A percentile compares a stretch with the other conserved stretches of the same genome.
Conservation (phyloP, 2,113 vertebrate species). For the Nycticorax nycticorax region DNA sequence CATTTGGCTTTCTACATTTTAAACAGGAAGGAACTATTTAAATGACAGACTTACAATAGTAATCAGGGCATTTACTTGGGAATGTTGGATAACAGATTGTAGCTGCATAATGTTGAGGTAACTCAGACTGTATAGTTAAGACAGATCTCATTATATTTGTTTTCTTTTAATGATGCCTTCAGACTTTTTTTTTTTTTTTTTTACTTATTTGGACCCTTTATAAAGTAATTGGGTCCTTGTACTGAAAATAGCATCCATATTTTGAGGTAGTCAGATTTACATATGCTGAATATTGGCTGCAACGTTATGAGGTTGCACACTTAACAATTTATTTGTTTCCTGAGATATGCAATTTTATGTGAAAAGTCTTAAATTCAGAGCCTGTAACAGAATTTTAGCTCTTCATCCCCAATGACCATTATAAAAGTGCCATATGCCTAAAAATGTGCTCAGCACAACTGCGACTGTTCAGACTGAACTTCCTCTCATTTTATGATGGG, state of each 20-base stretch:
- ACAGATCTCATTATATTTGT: neutral
- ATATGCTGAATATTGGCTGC: neutral
- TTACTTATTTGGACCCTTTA: neutral
- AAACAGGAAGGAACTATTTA: conserved; percentile 67
- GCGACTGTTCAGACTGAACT: conserved; percentile 19
- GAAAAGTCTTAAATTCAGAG: conserved; percentile 54
- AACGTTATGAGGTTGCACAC: neutral
- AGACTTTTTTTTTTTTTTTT: neutral
- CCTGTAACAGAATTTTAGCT: conserved; percentile 39
- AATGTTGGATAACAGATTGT: neutral
- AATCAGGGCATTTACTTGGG: conserved; percentile 36
- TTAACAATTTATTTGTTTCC: conserved; percentile 23
- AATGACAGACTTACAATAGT: conserved; percentile 56
- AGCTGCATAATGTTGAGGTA: neutral
- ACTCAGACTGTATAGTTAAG: neutral
- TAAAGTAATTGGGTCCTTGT: neutral
- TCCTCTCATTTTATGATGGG: conserved; percentile 23
- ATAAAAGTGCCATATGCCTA: conserved; percentile 68
- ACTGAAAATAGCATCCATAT: neutral
- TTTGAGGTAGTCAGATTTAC: neutral
- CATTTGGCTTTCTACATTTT: conserved; percentile 49
- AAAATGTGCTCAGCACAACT: conserved; percentile 48
- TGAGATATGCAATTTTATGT: conserved; percentile 1
- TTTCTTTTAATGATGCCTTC: neutral
- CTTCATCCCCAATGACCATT: conserved; percentile 49